These are phyloP conservation scores for Fragum fragum DNA, from an alignment of 2,888 invertebrate species.

Conservation along the genomic window DNA sequence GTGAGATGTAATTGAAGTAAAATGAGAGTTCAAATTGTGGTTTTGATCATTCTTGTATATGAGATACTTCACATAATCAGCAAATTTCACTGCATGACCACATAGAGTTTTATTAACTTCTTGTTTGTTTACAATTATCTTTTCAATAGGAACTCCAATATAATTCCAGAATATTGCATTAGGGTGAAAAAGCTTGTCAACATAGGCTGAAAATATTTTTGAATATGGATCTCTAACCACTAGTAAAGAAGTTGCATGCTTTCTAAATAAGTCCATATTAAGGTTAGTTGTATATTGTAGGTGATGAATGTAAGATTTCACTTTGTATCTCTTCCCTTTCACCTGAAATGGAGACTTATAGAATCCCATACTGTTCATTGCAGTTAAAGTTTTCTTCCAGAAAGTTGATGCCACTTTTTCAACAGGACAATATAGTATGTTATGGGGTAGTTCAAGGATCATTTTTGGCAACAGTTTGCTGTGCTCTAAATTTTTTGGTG, in stretches of 20 bases:
- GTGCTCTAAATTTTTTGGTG: slow-evolving; percentile 32
- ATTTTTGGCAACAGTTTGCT: slow-evolving; percentile 33
- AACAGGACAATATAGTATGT: slow-evolving; percentile 75
- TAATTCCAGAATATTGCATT: slow-evolving; percentile 72
- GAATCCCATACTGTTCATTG: slow-evolving; percentile 37
- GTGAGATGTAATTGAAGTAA: slow-evolving; percentile 68
- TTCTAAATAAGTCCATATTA: slow-evolving; percentile 36
- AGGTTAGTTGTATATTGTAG: neutral
- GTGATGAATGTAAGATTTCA: slow-evolving; percentile 9
- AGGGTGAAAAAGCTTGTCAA: slow-evolving; percentile 76
- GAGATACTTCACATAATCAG: slow-evolving; percentile 71
- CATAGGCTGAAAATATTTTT: slow-evolving; percentile 74
- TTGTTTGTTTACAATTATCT: slow-evolving; percentile 36
- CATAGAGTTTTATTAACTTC: slow-evolving; percentile 47
- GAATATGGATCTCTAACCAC: slow-evolving; percentile 76
- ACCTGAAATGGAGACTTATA: slow-evolving; percentile 59
- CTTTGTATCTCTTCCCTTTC: neutral
- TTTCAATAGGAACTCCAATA: slow-evolving; percentile 62
- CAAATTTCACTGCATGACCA: slow-evolving; percentile 76
- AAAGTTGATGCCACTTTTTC: slow-evolving; percentile 79
- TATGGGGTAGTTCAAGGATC: slow-evolving; percentile 47
- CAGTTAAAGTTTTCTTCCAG: slow-evolving; percentile 68
- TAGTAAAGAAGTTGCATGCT: slow-evolving; percentile 67
- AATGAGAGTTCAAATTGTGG: slow-evolving; percentile 65
- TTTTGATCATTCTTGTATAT: slow-evolving; percentile 47